Percentiles rank a stretch among this genome's conserved stretches.
Evolutionary conservation across 2,888 invertebrate genomes (phyloP).

Genomic region (Micoletzkya japonica): DNA sequence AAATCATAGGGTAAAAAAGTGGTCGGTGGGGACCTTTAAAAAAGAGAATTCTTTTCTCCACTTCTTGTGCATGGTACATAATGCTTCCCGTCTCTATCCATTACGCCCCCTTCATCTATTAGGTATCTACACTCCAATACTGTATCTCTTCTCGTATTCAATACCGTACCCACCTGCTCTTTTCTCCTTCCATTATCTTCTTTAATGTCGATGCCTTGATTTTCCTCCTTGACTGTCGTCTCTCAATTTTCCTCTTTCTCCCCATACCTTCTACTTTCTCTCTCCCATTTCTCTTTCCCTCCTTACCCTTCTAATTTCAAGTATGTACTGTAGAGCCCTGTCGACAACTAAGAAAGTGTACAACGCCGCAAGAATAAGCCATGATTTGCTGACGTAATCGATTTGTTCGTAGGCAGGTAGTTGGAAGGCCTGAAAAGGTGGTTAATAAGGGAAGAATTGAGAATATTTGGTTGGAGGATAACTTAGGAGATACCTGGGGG

Average conservation of each 20-base stretch:
- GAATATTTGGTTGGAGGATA: neutral
- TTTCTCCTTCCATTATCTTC: slow-evolving; percentile 36
- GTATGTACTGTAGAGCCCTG: slow-evolving; percentile 51
- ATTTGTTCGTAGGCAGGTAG: slow-evolving; percentile 49
- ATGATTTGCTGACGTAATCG: slow-evolving; percentile 52
- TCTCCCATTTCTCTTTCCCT: neutral
- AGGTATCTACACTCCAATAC: too few relatives aligned
- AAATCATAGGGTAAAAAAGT: too few relatives aligned
- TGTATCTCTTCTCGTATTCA: neutral
- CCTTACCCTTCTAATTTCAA: slow-evolving; percentile 52
- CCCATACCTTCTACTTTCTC: too few relatives aligned
- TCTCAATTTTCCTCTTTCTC: neutral
- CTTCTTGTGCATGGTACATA: too few relatives aligned
- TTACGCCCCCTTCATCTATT: too few relatives aligned
- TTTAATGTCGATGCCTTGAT: slow-evolving; percentile 47
- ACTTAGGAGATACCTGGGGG: slow-evolving; percentile 42
- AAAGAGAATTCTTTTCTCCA: too few relatives aligned
- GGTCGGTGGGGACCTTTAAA: too few relatives aligned
- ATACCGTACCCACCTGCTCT: neutral
- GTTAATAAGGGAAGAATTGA: neutral
- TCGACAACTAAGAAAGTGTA: slow-evolving; percentile 60
- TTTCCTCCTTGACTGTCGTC: slow-evolving; percentile 39
- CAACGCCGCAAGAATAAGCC: slow-evolving; percentile 54
- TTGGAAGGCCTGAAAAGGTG: slow-evolving; percentile 49
- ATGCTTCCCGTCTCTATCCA: too few relatives aligned